A percentile compares a stretch with the other conserved stretches of the same genome.
Conservation (phyloP, 1,140 invertebrate species). For the Scaptomyza montana region DNA sequence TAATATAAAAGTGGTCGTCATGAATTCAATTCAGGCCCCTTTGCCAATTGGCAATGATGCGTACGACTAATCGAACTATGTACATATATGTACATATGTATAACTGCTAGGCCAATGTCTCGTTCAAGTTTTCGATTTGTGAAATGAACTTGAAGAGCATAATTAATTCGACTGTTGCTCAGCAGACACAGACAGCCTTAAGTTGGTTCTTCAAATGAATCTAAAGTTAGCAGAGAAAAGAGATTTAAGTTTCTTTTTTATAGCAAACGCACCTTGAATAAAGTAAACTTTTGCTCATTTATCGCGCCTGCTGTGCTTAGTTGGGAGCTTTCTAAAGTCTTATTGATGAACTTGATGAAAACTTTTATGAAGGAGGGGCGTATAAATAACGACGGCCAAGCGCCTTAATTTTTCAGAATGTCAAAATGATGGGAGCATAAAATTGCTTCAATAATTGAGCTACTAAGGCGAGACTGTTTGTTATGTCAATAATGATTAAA, state of each 20-base stretch:
- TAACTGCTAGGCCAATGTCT: slow-evolving; percentile 39
- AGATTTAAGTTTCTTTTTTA: neutral
- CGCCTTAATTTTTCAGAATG: slow-evolving; percentile 68
- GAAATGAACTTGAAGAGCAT: slow-evolving; percentile 35
- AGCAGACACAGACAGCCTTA: slow-evolving; percentile 1
- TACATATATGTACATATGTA: slow-evolving; percentile 1
- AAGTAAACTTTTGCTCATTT: neutral
- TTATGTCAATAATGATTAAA: slow-evolving; percentile 72
- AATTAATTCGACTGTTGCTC: slow-evolving; percentile 21
- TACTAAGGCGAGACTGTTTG: slow-evolving; percentile 3
- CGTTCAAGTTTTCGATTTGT: slow-evolving; percentile 44
- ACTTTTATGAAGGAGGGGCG: slow-evolving; percentile 7
- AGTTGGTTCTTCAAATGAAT: neutral
- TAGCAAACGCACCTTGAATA: slow-evolving; percentile 1
- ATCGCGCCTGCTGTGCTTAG: slow-evolving; percentile 10
- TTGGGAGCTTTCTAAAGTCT: slow-evolving; percentile 17
- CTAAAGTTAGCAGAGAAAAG: neutral
- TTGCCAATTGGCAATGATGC: slow-evolving; percentile 45
- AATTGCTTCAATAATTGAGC: slow-evolving; percentile 33
- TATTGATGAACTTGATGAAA: slow-evolving; percentile 34
- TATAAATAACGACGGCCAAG: slow-evolving; percentile 3
- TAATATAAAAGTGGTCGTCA: slow-evolving; percentile 48
- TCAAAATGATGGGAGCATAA: slow-evolving; percentile 36
- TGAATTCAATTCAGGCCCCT: slow-evolving; percentile 4
- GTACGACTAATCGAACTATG: slow-evolving; percentile 63